Evolutionary conservation across 2,888 invertebrate genomes (phyloP), one percentile per base, ranked within the genome.

Genomic region (Agriopis aurantiaria): DNA sequence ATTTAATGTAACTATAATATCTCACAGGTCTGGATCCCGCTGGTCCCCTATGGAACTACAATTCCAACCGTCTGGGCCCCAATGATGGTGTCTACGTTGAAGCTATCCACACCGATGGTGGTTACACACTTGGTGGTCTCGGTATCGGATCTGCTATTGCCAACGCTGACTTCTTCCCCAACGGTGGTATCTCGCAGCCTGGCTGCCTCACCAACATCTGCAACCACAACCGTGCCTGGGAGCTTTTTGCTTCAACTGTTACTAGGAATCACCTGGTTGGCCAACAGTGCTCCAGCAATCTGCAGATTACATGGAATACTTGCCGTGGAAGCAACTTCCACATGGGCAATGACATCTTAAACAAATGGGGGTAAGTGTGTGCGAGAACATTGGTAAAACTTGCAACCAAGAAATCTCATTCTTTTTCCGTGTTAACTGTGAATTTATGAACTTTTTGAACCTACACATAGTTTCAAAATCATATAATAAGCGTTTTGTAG

Each of bases 91-190:
- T 82, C 0, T 90, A 90, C 71, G 90, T 90, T 0, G 91, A 91
- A 65, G 89, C 82, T 23, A 88, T 91, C 45, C 91, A 91, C 68
- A 95, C 95, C 46, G 95, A 91, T 11, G 90, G 95, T 3, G 86
- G 85, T 73, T 82, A 81, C 51, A 94, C 95, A 60, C 90, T 83
- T 4, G 88, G 94, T 0, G 85, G 85, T 82, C 86, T 79, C 78
- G 96, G 80, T 78, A 95, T 91, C 45, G 95, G 95, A 0, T 80
- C 85, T 4, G 81, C 91, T 8, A 85, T 96, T 3, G 95, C 91
- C 0, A 86, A 95, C 68, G 95, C 85, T 4, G 96, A 96, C 82
- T 96, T 96, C 84, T 96, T 95, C 91, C 95, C 95, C 40, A 96
- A 96, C 74, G 92, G 94, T 53, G 96, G 96, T 0, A 86, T 78